Evolutionary conservation across 2,888 invertebrate genomes (phyloP), one percentile per base, ranked within the genome.

Genomic region (Apantesis nais): DNA sequence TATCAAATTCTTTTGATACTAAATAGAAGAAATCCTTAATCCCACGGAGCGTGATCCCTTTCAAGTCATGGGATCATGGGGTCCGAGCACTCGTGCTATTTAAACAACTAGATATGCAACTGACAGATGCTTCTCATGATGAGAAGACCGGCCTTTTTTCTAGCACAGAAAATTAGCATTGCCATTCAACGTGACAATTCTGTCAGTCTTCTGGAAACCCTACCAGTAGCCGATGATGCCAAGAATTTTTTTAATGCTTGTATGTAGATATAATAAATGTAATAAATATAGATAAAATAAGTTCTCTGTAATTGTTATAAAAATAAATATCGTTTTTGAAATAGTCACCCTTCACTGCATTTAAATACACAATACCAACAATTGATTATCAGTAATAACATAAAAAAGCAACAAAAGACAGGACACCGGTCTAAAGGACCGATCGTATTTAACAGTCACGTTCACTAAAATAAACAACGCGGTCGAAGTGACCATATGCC

Each of bases 381-480:
- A 89, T 87, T 85, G 82, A 88, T 86, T 86, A 88, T 86, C 87
- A 88, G 82, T 84, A 85, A 84, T 88, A 85, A 81, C 80, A 84
- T 84, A 89, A 88, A 86, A 84, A 81, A 79, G 81, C 79, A 87
- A 89, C 84, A 88, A 85, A 81, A 76, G 78, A 70, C 80, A 80
- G 86, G 78, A 89, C 88, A 86, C 78, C 83, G 83, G 86, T 73
- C 82, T 75, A 80, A 82, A 80, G 70, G 79, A 81, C 83, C 83
- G 79, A 58, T 63, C 62, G 60, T 72, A 73, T 77, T 70, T 73
- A 72, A 79, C 82, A 83, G 85, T 84, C 87, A 88, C 86, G 86
- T 87, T 83, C 79, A 78, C 74, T 80, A 79, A 83, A 84, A 77
- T 62, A 79, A 84, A 79, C 79, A 82, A 79, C 74, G 71, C 34